Base-by-base conservation (phyloP, 1,140 invertebrate genomes). In the Aleiodes sp. region DNA sequence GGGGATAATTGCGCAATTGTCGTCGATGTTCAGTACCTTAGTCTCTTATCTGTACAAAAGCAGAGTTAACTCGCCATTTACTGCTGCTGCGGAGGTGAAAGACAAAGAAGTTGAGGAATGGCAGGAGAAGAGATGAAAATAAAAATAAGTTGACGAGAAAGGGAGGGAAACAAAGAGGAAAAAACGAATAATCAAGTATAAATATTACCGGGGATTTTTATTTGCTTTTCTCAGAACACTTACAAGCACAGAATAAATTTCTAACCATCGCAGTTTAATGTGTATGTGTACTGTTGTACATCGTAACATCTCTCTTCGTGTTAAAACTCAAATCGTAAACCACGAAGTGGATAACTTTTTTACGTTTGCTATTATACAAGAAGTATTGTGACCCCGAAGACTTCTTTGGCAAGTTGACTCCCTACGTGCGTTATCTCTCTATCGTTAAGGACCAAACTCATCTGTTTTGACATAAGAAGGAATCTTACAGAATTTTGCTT, bases 261-360 rank as follows among this genome's bases (percentile, higher is more conserved):
- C 46, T 24, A 52, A 52, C 16, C 46, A 43, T 43, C n/a, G 39
- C 46, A 16, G 26, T 16, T 46, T 52, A 21, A 24, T 16, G 46
- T 7, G 46, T 52, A 52, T 24, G 12, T n/a, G n/a, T 52, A 24
- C 21, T 16, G n/a, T 24, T 52, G 46, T 24, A 52, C 16, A 4
- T 52, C 46, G 46, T 52, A 52, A 52, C 46, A 52, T 21, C 46
- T 16, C 41, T 52, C 46, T 52, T 52, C 46, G 46, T 52, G 46
- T 52, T 52, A 52, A 52, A 52, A 52, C 46, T 24, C 46, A 16
- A 52, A 52, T 52, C 46, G 46, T 52, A 52, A 52, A 52, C 46
- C 46, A 21, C 46, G 7, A 6, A 52, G 19, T 52, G 46, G 46
- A n/a, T n/a, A 16, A 52, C 46, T 10, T 52, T 52, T 52, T 52